phyloP scores from a whole-genome alignment of 2,113 vertebrate species.

The Eidolon helvum region DNA sequence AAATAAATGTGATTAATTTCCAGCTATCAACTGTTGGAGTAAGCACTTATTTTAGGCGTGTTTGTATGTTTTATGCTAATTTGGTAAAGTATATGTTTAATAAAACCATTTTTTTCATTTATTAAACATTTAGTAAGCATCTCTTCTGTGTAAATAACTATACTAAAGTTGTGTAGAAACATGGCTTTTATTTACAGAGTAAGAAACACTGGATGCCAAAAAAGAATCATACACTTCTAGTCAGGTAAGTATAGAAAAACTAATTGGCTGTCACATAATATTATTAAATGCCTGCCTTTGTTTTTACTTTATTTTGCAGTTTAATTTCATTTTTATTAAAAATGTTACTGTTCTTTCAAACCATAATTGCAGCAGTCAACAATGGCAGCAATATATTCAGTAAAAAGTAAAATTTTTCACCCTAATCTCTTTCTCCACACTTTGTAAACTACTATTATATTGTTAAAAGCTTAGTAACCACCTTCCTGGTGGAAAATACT shows the following conservation, averaged over 20 bases:
- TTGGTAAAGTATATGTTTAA: not conserved
- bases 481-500: not conserved
- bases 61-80: slow-evolving; percentile 9
- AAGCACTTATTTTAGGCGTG: not conserved
- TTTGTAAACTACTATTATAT: not conserved
- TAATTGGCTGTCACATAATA: not conserved
- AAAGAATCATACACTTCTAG: not conserved
- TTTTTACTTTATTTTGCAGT: not conserved
- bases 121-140: not conserved
- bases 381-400: not conserved
- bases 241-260: not conserved
- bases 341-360: not conserved
- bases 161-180: not conserved
- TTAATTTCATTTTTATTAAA: not conserved
- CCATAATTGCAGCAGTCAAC: not conserved
- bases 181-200: not conserved
- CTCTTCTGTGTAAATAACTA: not conserved
- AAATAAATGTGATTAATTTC: not conserved
- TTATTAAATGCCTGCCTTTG: not conserved
- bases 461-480: not conserved
- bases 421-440: not conserved
- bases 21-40: not conserved
- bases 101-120: not conserved
- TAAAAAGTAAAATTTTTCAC: not conserved
- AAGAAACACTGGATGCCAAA: not conserved